Conservation (phyloP, 2,113 vertebrate genomes). For the Pygoscelis adeliae region DNA sequence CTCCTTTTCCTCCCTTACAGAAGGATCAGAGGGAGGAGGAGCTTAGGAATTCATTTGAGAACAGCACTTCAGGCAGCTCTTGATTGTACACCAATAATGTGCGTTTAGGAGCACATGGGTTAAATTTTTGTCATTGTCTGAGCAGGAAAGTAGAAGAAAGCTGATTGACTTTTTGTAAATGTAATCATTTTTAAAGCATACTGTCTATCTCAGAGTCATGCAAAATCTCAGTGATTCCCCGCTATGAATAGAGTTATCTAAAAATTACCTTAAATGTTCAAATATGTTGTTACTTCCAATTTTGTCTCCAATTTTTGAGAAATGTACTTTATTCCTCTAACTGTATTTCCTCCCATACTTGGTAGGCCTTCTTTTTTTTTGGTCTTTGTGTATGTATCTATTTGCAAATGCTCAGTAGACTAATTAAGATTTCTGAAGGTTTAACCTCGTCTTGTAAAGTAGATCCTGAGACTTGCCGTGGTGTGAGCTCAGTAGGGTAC, state of each 20-base stretch:
- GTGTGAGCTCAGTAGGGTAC: not conserved
- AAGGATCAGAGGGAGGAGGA: not conserved
- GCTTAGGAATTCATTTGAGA: not conserved
- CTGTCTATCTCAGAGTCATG: not conserved
- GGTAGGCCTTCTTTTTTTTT: too few species aligned
- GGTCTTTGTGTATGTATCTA: not conserved
- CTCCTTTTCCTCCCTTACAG: not conserved
- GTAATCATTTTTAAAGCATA: slow-evolving; percentile 32
- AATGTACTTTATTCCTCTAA: not conserved
- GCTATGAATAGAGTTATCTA: not conserved
- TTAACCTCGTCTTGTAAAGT: not conserved
- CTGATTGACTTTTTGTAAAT: not conserved
- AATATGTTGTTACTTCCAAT: not conserved
- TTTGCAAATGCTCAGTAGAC: not conserved
- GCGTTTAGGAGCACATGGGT: not conserved
- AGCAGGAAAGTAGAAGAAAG: slow-evolving; percentile 44
- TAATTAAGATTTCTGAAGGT: not conserved
- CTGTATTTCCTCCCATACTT: not conserved
- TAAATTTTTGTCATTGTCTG: slow-evolving; percentile 34
- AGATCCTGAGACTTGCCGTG: not conserved
- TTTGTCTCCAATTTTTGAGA: not conserved
- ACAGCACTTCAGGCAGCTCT: not conserved
- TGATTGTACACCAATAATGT: not conserved
- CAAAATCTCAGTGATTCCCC: slow-evolving; percentile 30
- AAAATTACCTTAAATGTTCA: not conserved